Base-by-base conservation (phyloP, 2,797 vertebrate species). In the Kryptolebias ocellatus region DNA sequence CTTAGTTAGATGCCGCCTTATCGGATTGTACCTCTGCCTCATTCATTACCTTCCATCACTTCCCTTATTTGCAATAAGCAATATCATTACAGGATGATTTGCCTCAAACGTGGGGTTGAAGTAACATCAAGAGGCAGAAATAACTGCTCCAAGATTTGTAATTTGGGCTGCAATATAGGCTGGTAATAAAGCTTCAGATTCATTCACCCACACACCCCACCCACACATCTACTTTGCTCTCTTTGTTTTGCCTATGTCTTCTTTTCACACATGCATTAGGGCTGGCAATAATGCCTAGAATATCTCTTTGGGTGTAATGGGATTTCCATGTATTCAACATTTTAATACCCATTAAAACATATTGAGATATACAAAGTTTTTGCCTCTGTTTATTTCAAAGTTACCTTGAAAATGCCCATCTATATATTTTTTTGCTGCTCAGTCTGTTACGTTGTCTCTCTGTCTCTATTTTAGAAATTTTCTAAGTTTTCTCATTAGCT, bases 61-160 rank as follows among this genome's bases (percentile, higher is more conserved):
- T 86, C 72, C 76, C 77, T 81, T 73, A 76, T 87, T 90, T 85
- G 78, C 84, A 87, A 80, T 87, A 83, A 89, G 88, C 85, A 87
- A 87, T 89, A 86, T 89, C 87, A 82, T 89, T 87, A 85, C 76
- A 74, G 82, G 72, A 79, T 82, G 80, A 88, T 92, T 91, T 89
- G 82, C 69, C 85, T 85, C 79, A 83, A 90, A 89, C 52, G 74
- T 61, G 66, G 51, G 72, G 60, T 64, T 83, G 83, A 84, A 81
- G 82, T 77, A 84, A 84, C 82, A 81, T 83, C 82, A 82, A 72
- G 8, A 76, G 79, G 85, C 77, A 73, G 73, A 63, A 81, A 85
- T 77, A 90, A 88, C 74, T 68, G 76, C 79, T 70, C 66, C 59
- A 60, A 74, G 83, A 84, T 88, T 86, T 83, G 85, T 83, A 81